Percentiles rank a stretch among this genome's conserved stretches.
Evolutionary conservation across 2,113 vertebrate species (phyloP).

Genomic region (Epinephelus lanceolatus): DNA sequence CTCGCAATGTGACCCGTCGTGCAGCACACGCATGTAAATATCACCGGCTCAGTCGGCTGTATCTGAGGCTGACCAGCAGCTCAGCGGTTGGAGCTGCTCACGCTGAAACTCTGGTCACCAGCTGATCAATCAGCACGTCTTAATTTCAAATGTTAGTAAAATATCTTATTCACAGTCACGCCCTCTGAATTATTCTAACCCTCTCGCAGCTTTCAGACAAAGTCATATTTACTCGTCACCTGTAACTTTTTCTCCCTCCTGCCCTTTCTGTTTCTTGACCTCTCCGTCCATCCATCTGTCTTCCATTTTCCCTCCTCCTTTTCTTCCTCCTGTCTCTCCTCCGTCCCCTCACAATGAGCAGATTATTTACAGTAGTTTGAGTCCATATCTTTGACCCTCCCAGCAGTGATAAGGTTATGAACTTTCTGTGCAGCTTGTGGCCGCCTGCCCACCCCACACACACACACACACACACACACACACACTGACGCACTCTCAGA

Average conservation of each 20-base stretch:
- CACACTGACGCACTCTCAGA: conserved; percentile 3
- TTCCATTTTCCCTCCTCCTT: background rate
- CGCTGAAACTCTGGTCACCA: too few species aligned
- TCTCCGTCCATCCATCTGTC: background rate
- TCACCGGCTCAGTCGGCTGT: too few species aligned
- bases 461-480: conserved; percentile 28
- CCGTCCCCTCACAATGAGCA: conserved; percentile 38
- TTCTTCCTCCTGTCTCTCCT: background rate
- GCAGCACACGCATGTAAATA: too few species aligned
- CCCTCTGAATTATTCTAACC: background rate
- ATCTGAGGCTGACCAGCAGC: too few species aligned
- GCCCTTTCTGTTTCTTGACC: conserved; percentile 28
- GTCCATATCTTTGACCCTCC: conserved; percentile 65
- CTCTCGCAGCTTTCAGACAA: background rate
- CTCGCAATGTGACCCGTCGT: too few species aligned
- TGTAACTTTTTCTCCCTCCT: conserved; percentile 2
- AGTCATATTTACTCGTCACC: conserved; percentile 9
- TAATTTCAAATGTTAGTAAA: background rate
- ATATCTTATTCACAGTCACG: background rate
- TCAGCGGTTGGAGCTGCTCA: too few species aligned
- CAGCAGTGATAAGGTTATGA: conserved; percentile 63
- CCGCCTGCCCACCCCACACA: conserved; percentile 28
- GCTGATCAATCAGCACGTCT: too few species aligned
- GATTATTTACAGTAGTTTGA: conserved; percentile 70
- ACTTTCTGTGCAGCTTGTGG: conserved; percentile 47